These are phyloP conservation scores for Myrmecophaga tridactyla DNA, from an alignment of 2,113 vertebrate genomes.

Conservation along the genomic window DNA sequence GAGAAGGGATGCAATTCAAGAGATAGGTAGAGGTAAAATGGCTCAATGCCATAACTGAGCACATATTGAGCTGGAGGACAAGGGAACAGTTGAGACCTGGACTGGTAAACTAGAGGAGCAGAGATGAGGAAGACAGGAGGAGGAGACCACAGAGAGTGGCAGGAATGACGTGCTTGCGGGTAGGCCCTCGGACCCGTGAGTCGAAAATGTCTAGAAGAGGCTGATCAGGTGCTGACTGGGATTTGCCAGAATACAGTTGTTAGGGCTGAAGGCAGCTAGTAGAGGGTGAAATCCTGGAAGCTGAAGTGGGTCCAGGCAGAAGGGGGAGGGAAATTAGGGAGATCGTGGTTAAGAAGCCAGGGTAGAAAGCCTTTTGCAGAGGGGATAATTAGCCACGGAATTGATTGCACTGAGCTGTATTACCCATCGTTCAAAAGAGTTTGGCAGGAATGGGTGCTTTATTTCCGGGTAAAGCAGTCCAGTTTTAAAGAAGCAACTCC, in stretches of 20 bases:
- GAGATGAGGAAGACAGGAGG: too few relatives aligned
- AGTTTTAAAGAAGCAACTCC: neutral
- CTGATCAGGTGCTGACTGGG: neutral
- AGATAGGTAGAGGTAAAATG: neutral
- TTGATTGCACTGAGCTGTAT: neutral
- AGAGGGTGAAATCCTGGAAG: neutral
- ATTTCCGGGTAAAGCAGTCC: neutral
- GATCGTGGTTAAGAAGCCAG: neutral
- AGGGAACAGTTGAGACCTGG: neutral
- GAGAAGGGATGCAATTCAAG: neutral
- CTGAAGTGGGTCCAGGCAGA: neutral
- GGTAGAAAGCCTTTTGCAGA: neutral
- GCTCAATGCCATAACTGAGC: neutral
- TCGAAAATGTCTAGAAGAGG: neutral
- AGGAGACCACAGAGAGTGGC: neutral
- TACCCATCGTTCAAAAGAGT: neutral
- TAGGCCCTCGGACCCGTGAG: too few relatives aligned
- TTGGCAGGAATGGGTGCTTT: neutral
- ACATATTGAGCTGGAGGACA: neutral
- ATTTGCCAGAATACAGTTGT: too few relatives aligned
- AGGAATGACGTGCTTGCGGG: neutral
- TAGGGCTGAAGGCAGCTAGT: neutral
- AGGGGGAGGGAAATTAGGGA: neutral
- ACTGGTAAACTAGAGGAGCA: too few relatives aligned
- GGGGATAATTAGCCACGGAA: neutral